Conservation (phyloP, 1,140 invertebrate genomes). For the Diorhabda elongata region DNA sequence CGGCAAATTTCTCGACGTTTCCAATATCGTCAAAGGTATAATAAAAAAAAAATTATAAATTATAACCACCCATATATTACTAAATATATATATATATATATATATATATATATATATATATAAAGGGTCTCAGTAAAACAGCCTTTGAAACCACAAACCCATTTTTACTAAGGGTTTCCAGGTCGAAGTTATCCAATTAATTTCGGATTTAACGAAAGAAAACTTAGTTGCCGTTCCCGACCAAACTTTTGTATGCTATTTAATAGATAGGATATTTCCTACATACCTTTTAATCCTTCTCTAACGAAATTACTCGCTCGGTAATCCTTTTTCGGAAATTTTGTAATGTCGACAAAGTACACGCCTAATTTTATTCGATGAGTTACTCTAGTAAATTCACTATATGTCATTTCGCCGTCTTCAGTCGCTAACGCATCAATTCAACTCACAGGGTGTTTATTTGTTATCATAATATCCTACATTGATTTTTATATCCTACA, state of each 20-base stretch:
- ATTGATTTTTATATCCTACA: no score
- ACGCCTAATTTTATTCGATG: background rate
- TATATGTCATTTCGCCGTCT: no score
- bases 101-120: no score
- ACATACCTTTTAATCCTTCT: constrained; percentile 4
- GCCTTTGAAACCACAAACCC: constrained; percentile 3
- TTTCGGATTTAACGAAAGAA: constrained; percentile 9
- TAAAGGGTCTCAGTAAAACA: background rate
- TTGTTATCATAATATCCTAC: no score
- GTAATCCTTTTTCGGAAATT: constrained; percentile 13
- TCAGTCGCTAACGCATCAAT: no score
- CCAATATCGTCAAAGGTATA: no score
- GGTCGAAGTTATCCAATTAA: constrained; percentile 16
- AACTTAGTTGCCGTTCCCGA: constrained; percentile 8
- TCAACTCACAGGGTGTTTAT: no score
- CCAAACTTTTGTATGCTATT: constrained; percentile 7
- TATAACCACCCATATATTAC: no score
- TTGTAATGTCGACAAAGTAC: constrained; percentile 9
- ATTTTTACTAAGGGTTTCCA: constrained; percentile 6
- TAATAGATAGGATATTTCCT: constrained; percentile 10
- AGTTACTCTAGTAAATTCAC: background rate
- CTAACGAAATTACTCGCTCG: constrained; percentile 10
- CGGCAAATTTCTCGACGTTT: no score
- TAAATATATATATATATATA: no score
- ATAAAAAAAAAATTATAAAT: no score